These are phyloP conservation scores for Glandiceps talaboti DNA, from an alignment of 53 echinoderm and acorn worm genomes.

Conservation along the genomic window DNA sequence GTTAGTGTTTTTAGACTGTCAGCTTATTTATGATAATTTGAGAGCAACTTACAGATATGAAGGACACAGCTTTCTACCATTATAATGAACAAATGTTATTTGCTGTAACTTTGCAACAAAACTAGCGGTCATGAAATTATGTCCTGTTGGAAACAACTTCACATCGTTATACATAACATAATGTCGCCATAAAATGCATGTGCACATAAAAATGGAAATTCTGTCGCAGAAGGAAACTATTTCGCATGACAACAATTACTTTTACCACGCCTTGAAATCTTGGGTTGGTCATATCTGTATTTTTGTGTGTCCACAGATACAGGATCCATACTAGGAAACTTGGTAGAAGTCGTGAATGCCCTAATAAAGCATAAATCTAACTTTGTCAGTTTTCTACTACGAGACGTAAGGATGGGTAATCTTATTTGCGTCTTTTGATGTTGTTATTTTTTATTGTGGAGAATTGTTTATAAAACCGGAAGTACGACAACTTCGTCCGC, in stretches of 20 bases:
- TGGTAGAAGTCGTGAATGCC: slow-evolving; percentile 48
- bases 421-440: too few species aligned
- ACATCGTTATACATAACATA: background rate
- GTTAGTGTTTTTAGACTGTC: slow-evolving; percentile 19
- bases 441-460: background rate
- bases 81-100: too few species aligned
- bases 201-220: background rate
- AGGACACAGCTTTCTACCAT: too few species aligned
- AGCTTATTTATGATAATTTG: too few species aligned
- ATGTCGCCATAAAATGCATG: background rate
- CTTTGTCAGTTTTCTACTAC: slow-evolving; percentile 44
- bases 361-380: slow-evolving; percentile 25
- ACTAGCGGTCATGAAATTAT: background rate
- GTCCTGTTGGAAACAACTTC: background rate
- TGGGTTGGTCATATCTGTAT: too few species aligned
- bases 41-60: too few species aligned
- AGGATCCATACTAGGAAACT: slow-evolving; percentile 49
- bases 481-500: too few species aligned
- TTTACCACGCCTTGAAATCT: too few species aligned
- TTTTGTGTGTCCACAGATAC: slow-evolving; percentile 35
- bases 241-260: background rate
- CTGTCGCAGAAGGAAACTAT: background rate
- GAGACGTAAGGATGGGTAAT: slow-evolving; percentile 55
- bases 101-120: background rate
- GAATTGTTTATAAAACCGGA: background rate